Base-by-base conservation (phyloP, 2,113 vertebrate species). In the Tympanuchus pallidicinctus region DNA sequence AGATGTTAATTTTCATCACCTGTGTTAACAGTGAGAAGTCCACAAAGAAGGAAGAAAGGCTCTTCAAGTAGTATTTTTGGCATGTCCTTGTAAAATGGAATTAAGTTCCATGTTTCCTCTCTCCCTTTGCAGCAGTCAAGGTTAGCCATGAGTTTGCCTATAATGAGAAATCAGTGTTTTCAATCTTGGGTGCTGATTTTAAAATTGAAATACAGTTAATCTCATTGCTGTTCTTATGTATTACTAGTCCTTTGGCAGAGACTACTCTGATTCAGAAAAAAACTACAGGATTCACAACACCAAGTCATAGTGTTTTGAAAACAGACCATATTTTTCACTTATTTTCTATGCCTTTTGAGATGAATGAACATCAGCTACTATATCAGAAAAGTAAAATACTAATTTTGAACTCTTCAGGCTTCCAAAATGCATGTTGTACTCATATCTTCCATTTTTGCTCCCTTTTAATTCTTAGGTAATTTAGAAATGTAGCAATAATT, bases 171-270 rank as follows among this genome's bases (percentile, higher is more conserved):
- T 88, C 11, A 1, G 63, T 69, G 54, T 32, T 92, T 89, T 92
- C 86, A 80, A 69, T 92, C 65, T 90, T 42, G 60, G 79, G 80
- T 69, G 40, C 57, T 76, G 81, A 89, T 88, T 96, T 94, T 77
- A 48, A 89, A 69, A 61, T 25, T 69, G 83, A 94, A 95, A 78
- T 67, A 75, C 40, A 69, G 36, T 90, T 92, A n/a, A 80, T 90
- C 60, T 32, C 17, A 14, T 65, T 89, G 71, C 57, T 67, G 40
- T 64, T 79, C 40, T 93, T 71, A 60, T 9, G 20, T 74, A 42
- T 86, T 73, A 87, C n/a, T 84, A 89, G 57, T 75, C n/a, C 30
- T 80, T 66, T 87, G 50, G 48, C 47, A 56, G n/a, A 88, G 30
- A 64, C 40, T 73, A 36, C 75, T 82, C 36, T 70, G 67, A 56